phyloP scores from a whole-genome alignment of 2,113 vertebrate species.

The Tychaedon coryphoeus region DNA sequence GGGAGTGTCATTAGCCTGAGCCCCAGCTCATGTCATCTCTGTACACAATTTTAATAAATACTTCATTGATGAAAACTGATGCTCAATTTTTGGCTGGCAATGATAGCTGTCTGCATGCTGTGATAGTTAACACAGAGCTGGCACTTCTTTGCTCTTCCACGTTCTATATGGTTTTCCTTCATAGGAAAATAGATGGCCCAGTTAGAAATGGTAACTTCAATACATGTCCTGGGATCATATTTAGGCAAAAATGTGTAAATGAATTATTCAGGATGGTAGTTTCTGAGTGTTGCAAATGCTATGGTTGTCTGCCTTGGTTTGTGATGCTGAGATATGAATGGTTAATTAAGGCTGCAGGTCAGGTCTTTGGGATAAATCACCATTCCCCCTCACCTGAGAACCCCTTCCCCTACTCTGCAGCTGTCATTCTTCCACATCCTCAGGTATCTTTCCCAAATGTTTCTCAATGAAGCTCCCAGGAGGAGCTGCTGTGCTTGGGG shows the following conservation, averaged over 20 bases:
- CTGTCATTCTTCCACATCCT: not conserved
- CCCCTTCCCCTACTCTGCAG: not conserved
- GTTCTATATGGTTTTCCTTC: not conserved
- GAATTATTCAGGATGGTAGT: not conserved
- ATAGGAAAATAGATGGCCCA: not conserved
- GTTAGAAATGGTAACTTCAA: not conserved
- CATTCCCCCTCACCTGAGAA: not conserved
- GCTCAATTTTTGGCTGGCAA: not conserved
- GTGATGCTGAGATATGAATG: not conserved
- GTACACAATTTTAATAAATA: not conserved
- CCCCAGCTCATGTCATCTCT: not conserved
- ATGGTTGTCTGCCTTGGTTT: not conserved
- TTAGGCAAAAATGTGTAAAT: not conserved
- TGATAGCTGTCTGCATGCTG: rapidly evolving
- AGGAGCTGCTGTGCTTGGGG: not conserved
- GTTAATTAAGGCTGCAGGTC: not conserved
- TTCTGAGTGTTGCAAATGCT: not conserved
- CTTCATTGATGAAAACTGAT: not conserved
- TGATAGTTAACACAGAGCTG: not conserved
- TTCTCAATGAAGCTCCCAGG: not conserved
- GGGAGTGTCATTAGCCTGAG: not conserved
- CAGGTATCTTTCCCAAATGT: not conserved
- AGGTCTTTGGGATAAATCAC: not conserved
- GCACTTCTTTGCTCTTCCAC: not conserved
- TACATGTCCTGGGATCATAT: not conserved